Base-by-base conservation (phyloP, 2,113 vertebrate species). In the Eurypyga helias region DNA sequence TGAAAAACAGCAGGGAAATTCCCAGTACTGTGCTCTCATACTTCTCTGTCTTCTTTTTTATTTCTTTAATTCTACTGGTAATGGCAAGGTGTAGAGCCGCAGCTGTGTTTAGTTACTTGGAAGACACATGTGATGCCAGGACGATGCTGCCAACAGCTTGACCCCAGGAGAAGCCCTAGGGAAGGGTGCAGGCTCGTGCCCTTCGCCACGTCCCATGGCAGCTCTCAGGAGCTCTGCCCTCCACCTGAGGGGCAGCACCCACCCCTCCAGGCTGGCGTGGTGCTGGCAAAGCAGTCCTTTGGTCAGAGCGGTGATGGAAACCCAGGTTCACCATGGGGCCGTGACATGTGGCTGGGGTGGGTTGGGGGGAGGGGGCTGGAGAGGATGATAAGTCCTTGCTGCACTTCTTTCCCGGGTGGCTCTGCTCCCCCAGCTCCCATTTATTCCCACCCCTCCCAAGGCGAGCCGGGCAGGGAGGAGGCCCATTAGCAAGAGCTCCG, bases 1-100 rank as follows among this genome's bases (percentile, higher is more conserved):
- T 61, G 73, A 80, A 84, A 96, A 85, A 91, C 41, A 79, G 45
- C 70, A 76, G 46, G 91, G 96, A 95, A 95, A 85, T 93, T 87
- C 93, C 96, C 73, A 14, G 61, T 28, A 45, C 87, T 76, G 70
- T 21, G 14, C 61, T 85, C 79, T 60, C 52, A 45, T 52, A 52
- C 57, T 87, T 79, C 69, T 72, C 69, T 58, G 45, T 15, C 11
- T 20, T 89, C 23, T 48, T 67, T 80, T 45, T 46, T 25, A 55
- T 24, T 54, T 60, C 45, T 89, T 70, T 89, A 89, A 62, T 92
- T 75, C 72, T 58, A 33, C 77, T 6, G 3, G 17, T 83, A 87
- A 81, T 20, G 33, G n/a, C 41, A 46, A 89, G 81, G 73, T 89
- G 61, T 55, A 64, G 25, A 84, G 76, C 72, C 90, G 64, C 72